Conservation (phyloP, 2,888 invertebrate genomes). For the Sinodicranocentrus sp. region DNA sequence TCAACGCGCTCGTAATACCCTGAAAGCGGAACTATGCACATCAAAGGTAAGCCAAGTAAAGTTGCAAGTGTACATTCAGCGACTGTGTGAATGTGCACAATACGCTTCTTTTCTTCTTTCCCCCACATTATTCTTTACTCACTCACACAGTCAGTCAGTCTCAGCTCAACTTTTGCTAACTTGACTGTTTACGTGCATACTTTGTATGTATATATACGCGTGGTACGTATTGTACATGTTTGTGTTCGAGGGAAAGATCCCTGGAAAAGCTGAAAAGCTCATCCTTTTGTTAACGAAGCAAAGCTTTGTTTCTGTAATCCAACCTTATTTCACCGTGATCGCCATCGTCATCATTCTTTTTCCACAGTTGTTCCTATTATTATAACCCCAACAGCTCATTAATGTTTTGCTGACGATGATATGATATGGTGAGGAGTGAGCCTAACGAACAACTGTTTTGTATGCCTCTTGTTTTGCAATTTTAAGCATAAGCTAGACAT, state of each 20-base stretch:
- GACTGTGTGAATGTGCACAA: conserved; percentile 12
- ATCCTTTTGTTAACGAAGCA: conserved; percentile 18
- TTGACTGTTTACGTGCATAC: not conserved
- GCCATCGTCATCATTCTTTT: conserved; percentile 5
- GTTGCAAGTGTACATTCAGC: not conserved
- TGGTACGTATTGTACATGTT: conserved; percentile 6
- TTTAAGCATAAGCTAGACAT: too few relatives aligned
- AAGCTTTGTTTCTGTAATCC: conserved; percentile 35
- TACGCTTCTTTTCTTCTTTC: not conserved
- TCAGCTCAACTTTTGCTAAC: not conserved
- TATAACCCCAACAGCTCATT: not conserved
- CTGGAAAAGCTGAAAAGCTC: conserved; percentile 32
- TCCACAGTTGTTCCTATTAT: not conserved
- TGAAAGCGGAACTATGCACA: conserved; percentile 73
- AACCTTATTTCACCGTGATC: conserved; percentile 29
- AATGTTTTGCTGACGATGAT: conserved; percentile 24
- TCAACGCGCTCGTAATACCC: conserved; percentile 48
- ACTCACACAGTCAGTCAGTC: too few relatives aligned
- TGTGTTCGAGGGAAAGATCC: not conserved
- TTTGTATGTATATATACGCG: not conserved
- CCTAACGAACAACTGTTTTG: too few relatives aligned
- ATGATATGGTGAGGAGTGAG: too few relatives aligned
- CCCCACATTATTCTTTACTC: conserved; percentile 3
- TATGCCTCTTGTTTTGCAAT: too few relatives aligned
- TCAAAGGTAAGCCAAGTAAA: conserved; percentile 72